Percentiles rank a stretch among this genome's conserved stretches.
phyloP scores from a whole-genome alignment of 2,888 invertebrate species.

The Peribatodes rhomboidaria region DNA sequence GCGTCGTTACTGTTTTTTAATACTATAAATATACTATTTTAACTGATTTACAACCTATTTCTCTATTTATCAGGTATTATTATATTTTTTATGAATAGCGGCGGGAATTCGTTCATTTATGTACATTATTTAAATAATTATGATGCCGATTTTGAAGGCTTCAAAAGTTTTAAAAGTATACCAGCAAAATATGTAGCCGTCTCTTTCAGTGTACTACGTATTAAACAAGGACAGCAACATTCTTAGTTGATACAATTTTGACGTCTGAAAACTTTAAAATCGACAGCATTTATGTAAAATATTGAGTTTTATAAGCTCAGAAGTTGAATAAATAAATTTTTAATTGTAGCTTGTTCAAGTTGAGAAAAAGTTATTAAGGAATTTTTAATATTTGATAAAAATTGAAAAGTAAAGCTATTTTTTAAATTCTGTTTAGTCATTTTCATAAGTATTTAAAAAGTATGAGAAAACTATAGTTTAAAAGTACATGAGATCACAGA shows the following conservation, averaged over 20 bases:
- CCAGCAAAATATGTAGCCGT: neutral
- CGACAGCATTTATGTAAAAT: slow-evolving; percentile 5
- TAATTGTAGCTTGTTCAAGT: neutral
- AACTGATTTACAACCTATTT: slow-evolving; percentile 16
- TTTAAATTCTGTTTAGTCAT: neutral
- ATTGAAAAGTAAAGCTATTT: slow-evolving; percentile 3
- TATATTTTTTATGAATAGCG: slow-evolving; percentile 32
- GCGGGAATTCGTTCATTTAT: slow-evolving; percentile 34
- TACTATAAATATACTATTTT: slow-evolving; percentile 22
- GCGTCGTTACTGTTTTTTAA: slow-evolving; percentile 47
- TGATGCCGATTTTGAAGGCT: neutral
- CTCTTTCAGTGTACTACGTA: neutral
- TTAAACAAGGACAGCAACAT: neutral
- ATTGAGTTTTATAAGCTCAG: slow-evolving; percentile 23
- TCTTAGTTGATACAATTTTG: neutral
- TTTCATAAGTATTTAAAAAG: neutral
- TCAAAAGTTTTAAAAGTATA: neutral
- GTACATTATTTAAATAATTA: slow-evolving; percentile 14
- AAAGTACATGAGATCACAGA: too few species aligned
- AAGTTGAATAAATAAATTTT: slow-evolving; percentile 7
- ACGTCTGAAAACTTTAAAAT: neutral
- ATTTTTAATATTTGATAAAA: neutral
- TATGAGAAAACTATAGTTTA: too few species aligned
- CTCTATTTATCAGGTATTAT: slow-evolving; percentile 10
- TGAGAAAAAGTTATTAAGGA: neutral